Evolutionary conservation across 1,140 invertebrate species (phyloP), one percentile per base, ranked within the genome.

Genomic region (Cotesia vestalis): DNA sequence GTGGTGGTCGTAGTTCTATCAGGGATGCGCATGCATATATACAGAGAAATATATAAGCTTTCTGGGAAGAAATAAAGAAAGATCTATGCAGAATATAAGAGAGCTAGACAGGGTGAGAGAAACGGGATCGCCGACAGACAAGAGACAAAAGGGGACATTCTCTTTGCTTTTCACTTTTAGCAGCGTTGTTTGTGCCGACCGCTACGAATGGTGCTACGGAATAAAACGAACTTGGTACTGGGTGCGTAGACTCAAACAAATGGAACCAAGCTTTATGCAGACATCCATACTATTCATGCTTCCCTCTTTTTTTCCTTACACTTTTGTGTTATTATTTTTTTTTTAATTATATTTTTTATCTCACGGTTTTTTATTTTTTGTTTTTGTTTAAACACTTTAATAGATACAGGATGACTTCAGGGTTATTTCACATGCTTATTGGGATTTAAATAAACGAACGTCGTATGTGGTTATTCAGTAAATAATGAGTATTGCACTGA

Each of bases 251-350:
- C 40, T 51, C 53, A 20, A 66, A 66, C 51, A 66, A 67, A 67
- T 67, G 66, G 52, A 67, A 12, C 46, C 66, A 67, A 67, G 51
- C 66, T 67, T 67, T 67, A 67, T 67, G 27, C 51, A 55, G 20
- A 11, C 17, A 51, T 52, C 38, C 17, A 55, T 67, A 51, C 66
- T n/a, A 36, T 51, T 55, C 20, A 9, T 12, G 52, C 35, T 55
- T 67, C 66, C 52, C 51, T 20, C 17, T 62, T n/a, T 36, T 35
- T 14, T 11, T 36, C 36, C n/a, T 27, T 3, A 12, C 36, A 12
- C 36, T 14, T 62, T 27, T 36, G 5, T 46, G 40, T 46, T 46
- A 46, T 46, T 46, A 46, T 46, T 46, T 5, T 57, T 20, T 57
- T 20, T 57, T 20, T 20, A 57, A 57, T 14, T 17, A 57, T n/a